These are phyloP conservation scores for Apeira syringaria DNA, from an alignment of 2,888 invertebrate species.

Conservation along the genomic window DNA sequence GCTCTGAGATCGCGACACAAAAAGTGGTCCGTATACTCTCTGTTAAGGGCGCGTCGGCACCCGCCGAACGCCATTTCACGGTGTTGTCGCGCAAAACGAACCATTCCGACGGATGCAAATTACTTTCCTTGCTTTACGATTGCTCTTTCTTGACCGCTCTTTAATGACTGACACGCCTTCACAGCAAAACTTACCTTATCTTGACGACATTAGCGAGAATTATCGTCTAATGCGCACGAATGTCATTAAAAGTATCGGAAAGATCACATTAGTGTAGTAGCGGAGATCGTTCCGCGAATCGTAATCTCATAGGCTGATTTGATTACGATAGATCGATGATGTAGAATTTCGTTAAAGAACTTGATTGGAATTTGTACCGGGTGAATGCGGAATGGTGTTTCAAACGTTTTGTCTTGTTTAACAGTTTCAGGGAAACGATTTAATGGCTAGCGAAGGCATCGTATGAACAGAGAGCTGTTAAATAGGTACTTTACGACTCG, in stretches of 20 bases:
- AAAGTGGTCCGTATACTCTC: constrained; percentile 5
- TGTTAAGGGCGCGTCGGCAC: constrained; percentile 30
- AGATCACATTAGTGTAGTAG: constrained; percentile 31
- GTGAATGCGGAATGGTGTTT: background rate
- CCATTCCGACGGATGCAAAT: constrained; percentile 64
- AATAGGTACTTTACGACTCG: no score
- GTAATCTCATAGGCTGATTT: constrained; percentile 30
- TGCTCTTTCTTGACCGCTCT: constrained; percentile 46
- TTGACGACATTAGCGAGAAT: background rate
- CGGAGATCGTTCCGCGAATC: constrained; percentile 39
- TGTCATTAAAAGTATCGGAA: constrained; percentile 35
- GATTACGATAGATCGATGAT: constrained; percentile 24
- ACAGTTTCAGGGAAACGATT: background rate
- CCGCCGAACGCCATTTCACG: constrained; percentile 73
- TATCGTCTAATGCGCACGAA: constrained; percentile 2
- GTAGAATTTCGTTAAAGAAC: background rate
- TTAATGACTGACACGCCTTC: constrained; percentile 39
- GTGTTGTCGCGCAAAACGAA: constrained; percentile 57
- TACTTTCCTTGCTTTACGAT: constrained; percentile 73
- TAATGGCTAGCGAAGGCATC: background rate
- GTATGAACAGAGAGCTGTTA: no score
- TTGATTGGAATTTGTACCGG: background rate
- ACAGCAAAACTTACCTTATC: constrained; percentile 39
- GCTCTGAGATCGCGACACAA: background rate
- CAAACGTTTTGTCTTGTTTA: background rate